A percentile compares a stretch with the other conserved stretches of the same genome.
phyloP scores from a whole-genome alignment of 2,113 vertebrate species.

The Ceyx margarethae region DNA sequence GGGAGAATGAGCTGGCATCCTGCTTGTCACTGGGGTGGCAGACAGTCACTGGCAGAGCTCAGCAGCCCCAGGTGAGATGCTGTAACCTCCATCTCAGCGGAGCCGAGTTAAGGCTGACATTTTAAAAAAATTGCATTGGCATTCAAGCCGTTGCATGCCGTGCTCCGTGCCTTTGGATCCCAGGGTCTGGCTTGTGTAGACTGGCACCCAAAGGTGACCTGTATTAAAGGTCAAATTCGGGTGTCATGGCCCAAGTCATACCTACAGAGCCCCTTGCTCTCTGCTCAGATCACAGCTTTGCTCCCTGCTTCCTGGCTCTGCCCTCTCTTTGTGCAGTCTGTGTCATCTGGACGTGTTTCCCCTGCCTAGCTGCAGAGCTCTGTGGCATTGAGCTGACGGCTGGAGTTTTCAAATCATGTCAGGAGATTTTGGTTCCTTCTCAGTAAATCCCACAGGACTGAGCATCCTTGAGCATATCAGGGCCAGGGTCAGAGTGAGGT shows the following conservation, averaged over 20 bases:
- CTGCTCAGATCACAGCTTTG: neutral
- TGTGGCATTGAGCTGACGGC: neutral
- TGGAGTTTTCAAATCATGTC: neutral
- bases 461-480: neutral
- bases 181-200: neutral
- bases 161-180: neutral
- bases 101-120: neutral
- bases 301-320: neutral
- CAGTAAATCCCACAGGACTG: neutral
- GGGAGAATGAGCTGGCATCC: neutral
- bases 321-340: neutral
- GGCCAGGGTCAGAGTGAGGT: neutral
- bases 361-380: neutral
- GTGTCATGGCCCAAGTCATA: neutral
- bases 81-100: neutral
- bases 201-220: neutral
- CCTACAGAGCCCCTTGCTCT: neutral
- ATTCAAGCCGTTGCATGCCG: neutral
- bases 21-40: rapidly evolving
- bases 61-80: neutral
- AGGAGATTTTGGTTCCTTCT: neutral
- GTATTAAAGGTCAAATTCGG: neutral
- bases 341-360: neutral
- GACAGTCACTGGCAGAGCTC: neutral
- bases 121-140: neutral